Conservation (phyloP, 2,797 vertebrate species). For the Balearica regulorum region DNA sequence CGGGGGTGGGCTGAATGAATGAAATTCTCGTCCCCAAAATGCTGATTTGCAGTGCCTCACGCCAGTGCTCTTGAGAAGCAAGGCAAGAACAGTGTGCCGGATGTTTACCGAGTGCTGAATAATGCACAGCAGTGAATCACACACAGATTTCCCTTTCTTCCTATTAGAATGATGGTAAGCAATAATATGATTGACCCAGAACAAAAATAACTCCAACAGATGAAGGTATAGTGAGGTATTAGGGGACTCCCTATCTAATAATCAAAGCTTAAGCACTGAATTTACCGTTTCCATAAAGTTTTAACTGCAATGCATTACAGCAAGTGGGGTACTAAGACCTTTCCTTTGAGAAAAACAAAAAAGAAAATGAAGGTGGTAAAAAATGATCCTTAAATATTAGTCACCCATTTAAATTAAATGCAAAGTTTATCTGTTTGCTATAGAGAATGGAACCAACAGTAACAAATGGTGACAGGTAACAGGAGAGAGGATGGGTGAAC, state of each 20-base stretch:
- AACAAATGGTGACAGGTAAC: not conserved
- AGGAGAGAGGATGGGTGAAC: not conserved
- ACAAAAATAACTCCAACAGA: not conserved
- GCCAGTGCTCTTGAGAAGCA: not conserved
- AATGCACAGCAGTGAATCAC: not conserved
- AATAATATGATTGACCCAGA: not conserved
- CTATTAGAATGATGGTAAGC: not conserved
- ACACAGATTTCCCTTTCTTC: not conserved
- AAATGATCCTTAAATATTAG: not conserved
- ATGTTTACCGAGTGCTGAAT: not conserved
- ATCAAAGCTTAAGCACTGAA: not conserved
- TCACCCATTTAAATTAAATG: not conserved
- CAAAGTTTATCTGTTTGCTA: not conserved
- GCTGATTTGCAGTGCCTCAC: not conserved
- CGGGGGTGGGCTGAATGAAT: not conserved
- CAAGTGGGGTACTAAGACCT: not conserved
- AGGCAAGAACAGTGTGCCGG: not conserved
- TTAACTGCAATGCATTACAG: not conserved
- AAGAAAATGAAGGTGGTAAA: not conserved
- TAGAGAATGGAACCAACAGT: not conserved
- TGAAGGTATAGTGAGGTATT: not conserved
- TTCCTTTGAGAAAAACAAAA: not conserved
- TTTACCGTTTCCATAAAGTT: not conserved
- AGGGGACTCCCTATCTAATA: not conserved
- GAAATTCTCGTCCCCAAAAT: not conserved